Evolutionary conservation across 2,797 vertebrate genomes (phyloP), one percentile per base, ranked within the genome.

Genomic region (Siniperca scherzeri): DNA sequence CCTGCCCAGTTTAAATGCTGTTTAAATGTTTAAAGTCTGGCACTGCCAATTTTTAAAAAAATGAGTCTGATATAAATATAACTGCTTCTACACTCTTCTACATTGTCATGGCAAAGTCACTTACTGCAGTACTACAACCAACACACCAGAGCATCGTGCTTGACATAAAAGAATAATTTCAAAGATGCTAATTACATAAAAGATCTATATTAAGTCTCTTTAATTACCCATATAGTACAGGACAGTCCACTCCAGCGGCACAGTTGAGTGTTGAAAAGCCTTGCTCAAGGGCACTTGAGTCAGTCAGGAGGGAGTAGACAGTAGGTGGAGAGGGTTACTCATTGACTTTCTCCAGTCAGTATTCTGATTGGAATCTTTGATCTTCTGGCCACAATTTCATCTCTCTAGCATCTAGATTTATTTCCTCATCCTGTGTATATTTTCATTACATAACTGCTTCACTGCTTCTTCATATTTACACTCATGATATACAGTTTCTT

Each of bases 211-310:
- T 14, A 59, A 30, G 38, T 33, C 67, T 60, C 56, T 77, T 59
- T 72, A 72, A 66, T 61, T 64, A 67, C 36, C 11, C 22, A 33
- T 6, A 36, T 48, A 68, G n/a, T 33, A 60, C 21, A 71, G 40
- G n/a, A 5, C 19, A 67, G 46, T 40, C 53, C 59, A 42, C 71
- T 73, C 19, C 11, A 42, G 44, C 2, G 14, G 48, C 30, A 53
- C 70, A 42, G 7, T 0, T 40, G 25, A 59, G 16, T 22, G 19
- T n/a, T 65, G 14, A 53, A 48, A 69, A 60, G 60, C 60, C 60
- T 83, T 85, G 73, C 70, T 86, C 60, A n/a, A 82, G 70, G 52
- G 56, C 64, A 38, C 70, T 80, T 38, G 62, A 87, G 55, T 66
- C 40, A 55, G 64, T 33, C 66, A 56, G 66, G 30, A 46, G 38